These are phyloP conservation scores for Arremon brunneinucha DNA, from an alignment of 2,797 vertebrate species.

Conservation along the genomic window DNA sequence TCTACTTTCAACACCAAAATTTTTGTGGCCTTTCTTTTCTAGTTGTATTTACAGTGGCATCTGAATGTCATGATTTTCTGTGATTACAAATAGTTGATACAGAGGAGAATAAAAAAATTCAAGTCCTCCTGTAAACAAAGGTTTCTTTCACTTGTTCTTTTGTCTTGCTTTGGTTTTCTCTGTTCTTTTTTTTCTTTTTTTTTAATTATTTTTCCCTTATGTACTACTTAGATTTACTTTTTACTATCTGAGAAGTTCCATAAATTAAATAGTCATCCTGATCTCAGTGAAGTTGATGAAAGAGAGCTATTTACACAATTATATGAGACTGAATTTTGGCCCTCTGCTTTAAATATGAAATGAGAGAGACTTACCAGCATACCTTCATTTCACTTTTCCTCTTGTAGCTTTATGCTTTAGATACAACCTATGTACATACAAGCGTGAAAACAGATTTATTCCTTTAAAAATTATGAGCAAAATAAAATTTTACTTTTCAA, in stretches of 20 bases:
- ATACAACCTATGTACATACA: background rate
- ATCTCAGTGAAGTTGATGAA: background rate
- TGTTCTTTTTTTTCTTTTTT: background rate
- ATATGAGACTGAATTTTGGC: background rate
- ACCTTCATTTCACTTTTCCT: background rate
- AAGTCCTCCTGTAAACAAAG: background rate
- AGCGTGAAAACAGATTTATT: background rate
- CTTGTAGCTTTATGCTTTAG: background rate
- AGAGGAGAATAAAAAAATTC: background rate
- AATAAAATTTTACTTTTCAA: background rate
- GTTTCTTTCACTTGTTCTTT: fast-evolving
- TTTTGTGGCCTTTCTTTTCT: background rate
- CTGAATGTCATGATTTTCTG: background rate
- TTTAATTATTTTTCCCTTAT: background rate
- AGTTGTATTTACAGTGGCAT: background rate
- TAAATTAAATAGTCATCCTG: background rate
- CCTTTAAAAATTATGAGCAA: background rate
- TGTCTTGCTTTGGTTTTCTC: background rate
- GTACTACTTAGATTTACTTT: background rate
- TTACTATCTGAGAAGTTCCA: background rate
- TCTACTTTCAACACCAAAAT: background rate
- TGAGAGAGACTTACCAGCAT: background rate
- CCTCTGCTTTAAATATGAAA: background rate
- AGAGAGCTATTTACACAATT: background rate
- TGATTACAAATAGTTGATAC: background rate